Conservation (phyloP, 2,888 invertebrate species). For the Phytoseiulus persimilis region DNA sequence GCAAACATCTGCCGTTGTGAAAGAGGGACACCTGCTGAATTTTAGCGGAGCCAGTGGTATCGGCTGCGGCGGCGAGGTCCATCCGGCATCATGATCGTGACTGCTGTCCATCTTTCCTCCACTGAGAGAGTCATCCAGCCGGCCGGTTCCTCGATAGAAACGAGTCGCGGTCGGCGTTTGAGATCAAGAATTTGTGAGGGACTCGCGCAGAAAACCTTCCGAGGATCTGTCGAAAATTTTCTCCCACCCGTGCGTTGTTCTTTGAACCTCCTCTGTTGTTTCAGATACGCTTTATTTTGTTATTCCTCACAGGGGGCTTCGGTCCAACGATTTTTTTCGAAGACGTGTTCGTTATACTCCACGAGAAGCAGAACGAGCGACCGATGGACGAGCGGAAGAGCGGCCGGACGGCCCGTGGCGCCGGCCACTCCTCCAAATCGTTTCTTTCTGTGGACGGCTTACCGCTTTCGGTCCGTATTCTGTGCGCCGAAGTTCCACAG, state of each 20-base stretch:
- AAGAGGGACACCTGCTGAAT: background rate
- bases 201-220: too few species aligned
- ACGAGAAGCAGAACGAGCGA: background rate
- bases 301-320: background rate
- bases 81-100: background rate
- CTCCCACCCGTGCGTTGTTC: background rate
- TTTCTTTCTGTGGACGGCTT: background rate
- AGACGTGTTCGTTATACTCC: background rate
- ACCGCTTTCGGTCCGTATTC: background rate
- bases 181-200: too few species aligned
- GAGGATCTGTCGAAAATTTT: too few species aligned
- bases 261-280: background rate
- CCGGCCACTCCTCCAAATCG: conserved; percentile 36
- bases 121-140: too few species aligned
- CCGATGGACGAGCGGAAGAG: background rate
- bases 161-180: too few species aligned
- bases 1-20: background rate
- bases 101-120: background rate
- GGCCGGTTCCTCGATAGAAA: too few species aligned
- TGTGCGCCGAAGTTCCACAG: background rate
- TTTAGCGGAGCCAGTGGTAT: background rate
- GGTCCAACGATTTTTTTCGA: background rate
- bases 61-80: background rate
- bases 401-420: background rate
- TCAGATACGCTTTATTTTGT: background rate